A percentile compares a stretch with the other conserved stretches of the same genome.
These are phyloP conservation scores for Dipodomys ordii DNA, from an alignment of 2,113 vertebrate genomes.

Conservation along the genomic window DNA sequence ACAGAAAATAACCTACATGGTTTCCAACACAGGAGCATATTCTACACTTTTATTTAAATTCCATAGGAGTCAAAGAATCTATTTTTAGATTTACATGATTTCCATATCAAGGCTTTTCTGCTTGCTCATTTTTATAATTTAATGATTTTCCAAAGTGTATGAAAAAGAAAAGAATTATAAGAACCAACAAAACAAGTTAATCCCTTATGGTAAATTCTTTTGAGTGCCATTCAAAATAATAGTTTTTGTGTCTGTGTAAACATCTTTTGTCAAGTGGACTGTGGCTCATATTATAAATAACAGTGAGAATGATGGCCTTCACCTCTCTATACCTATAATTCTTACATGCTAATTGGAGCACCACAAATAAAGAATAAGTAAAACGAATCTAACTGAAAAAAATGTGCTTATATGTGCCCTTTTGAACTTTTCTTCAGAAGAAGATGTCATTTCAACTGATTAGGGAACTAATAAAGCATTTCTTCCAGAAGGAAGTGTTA, in stretches of 20 bases:
- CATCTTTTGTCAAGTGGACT: neutral
- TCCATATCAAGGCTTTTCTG: neutral
- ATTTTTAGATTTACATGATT: neutral
- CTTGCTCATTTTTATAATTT: neutral
- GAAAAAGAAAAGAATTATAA: neutral
- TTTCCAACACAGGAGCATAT: neutral
- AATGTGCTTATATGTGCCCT: neutral
- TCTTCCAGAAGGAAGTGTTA: constrained; percentile 25
- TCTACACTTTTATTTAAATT: neutral
- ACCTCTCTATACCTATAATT: constrained; percentile 59
- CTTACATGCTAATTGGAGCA: constrained; percentile 54
- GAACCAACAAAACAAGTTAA: neutral
- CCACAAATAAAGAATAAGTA: neutral
- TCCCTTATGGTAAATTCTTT: neutral
- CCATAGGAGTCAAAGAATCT: neutral
- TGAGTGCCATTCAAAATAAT: neutral
- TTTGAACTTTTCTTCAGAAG: constrained; percentile 50
- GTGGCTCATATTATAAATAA: constrained; percentile 36
- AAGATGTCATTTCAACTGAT: constrained; percentile 48
- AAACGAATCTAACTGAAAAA: constrained; percentile 57
- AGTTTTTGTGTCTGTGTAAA: neutral
- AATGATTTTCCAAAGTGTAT: neutral
- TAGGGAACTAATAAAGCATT: neutral
- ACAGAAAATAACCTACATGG: neutral
- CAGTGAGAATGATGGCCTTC: constrained; percentile 13